phyloP scores from a whole-genome alignment of 2,113 vertebrate species.

The Tupaia tana region DNA sequence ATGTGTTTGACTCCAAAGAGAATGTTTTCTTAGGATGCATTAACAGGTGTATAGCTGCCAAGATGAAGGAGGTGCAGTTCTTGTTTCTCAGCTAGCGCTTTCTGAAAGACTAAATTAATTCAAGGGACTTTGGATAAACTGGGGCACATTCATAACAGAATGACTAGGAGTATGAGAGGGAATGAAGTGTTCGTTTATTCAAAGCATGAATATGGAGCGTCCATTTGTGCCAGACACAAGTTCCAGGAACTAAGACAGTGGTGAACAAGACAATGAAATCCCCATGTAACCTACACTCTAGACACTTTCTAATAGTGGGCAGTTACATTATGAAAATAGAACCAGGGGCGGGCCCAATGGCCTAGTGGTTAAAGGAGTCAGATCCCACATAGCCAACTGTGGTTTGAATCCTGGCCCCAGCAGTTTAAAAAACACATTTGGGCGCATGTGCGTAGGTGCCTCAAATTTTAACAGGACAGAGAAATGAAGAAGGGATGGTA shows the following conservation, averaged over 20 bases:
- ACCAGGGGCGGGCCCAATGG: too few species aligned
- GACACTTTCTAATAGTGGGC: not conserved
- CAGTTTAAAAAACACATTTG: too few species aligned
- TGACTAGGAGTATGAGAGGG: not conserved
- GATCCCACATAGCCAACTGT: too few species aligned
- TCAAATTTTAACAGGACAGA: too few species aligned
- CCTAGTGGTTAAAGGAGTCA: too few species aligned
- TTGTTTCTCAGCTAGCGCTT: not conserved
- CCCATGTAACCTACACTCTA: not conserved
- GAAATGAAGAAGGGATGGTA: too few species aligned
- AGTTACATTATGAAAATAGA: not conserved
- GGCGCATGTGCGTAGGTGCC: too few species aligned
- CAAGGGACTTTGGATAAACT: not conserved
- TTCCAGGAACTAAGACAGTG: not conserved
- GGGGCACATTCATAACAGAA: not conserved
- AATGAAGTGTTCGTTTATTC: not conserved
- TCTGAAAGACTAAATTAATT: not conserved
- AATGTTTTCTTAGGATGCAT: not conserved
- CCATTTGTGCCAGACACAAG: too few species aligned
- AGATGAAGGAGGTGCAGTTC: not conserved
- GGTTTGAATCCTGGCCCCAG: too few species aligned
- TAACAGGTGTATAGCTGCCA: not conserved
- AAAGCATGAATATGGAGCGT: too few species aligned
- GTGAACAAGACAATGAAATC: not conserved
- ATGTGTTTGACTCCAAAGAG: not conserved